Conservation (phyloP, 2,888 invertebrate genomes). For the Linnaemya vulpina region DNA sequence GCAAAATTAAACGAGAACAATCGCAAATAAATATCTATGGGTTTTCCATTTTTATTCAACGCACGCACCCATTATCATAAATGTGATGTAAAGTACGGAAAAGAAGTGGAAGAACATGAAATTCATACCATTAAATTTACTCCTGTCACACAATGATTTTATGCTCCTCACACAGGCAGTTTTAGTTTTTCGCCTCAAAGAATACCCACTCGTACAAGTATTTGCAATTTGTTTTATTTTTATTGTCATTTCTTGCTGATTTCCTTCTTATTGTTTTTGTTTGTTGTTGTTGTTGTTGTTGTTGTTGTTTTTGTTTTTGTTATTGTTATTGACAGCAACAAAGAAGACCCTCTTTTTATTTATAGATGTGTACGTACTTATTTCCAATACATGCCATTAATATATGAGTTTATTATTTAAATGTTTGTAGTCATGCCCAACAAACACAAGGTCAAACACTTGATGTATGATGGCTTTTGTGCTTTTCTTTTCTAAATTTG, state of each 20-base stretch:
- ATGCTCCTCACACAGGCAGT: slow-evolving; percentile 9
- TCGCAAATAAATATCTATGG: slow-evolving; percentile 22
- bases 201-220: slow-evolving; percentile 24
- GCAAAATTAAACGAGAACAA: slow-evolving; percentile 58
- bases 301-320: not conserved
- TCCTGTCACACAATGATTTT: slow-evolving; percentile 24
- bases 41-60: slow-evolving; percentile 33
- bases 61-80: slow-evolving; percentile 46
- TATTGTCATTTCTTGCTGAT: slow-evolving; percentile 31
- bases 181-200: slow-evolving; percentile 35
- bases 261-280: too few species aligned
- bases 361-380: not conserved
- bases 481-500: too few species aligned
- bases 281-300: not conserved
- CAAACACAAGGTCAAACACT: not conserved
- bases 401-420: slow-evolving; percentile 45
- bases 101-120: not conserved
- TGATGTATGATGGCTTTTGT: not conserved
- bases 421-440: slow-evolving; percentile 2
- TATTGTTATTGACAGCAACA: slow-evolving; percentile 15
- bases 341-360: slow-evolving; percentile 29
- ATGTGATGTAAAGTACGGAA: slow-evolving; percentile 26
- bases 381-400: slow-evolving; percentile 52
- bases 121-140: slow-evolving; percentile 27
- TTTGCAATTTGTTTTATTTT: slow-evolving; percentile 63